Conservation (phyloP, 2,888 invertebrate species). For the Hesperia comma region DNA sequence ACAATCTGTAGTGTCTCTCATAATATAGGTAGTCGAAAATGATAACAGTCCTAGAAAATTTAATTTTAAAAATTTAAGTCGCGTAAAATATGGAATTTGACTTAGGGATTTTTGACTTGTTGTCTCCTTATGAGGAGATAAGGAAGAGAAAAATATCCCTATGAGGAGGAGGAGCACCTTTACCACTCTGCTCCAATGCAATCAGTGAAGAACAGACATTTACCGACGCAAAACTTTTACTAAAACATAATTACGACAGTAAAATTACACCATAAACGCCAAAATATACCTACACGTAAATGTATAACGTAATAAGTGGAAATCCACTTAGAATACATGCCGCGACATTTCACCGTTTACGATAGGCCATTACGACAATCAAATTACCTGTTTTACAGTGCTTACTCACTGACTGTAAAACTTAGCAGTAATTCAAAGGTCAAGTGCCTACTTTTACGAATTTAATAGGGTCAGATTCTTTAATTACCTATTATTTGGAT, state of each 20-base stretch:
- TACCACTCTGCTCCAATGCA: too few species aligned
- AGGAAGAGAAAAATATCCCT: too few species aligned
- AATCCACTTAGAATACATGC: conserved; percentile 22
- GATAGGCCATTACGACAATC: conserved; percentile 22
- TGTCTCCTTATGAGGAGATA: too few species aligned
- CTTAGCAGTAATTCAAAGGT: conserved; percentile 28
- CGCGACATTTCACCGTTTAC: conserved; percentile 30
- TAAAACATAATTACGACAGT: neutral
- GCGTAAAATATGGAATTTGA: too few species aligned
- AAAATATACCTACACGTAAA: neutral
- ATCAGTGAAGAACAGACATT: too few species aligned
- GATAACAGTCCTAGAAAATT: too few species aligned
- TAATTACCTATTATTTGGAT: neutral
- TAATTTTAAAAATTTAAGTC: too few species aligned
- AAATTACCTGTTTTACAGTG: conserved; percentile 22
- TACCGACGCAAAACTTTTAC: neutral
- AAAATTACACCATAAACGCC: neutral
- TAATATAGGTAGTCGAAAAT: neutral
- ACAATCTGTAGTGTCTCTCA: conserved; percentile 1
- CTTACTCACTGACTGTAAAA: conserved; percentile 19
- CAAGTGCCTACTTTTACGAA: conserved; percentile 1
- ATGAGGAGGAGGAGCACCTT: too few species aligned
- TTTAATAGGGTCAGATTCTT: neutral
- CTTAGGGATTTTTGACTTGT: too few species aligned
- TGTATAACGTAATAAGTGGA: conserved; percentile 11